phyloP scores from a whole-genome alignment of 2,888 invertebrate genomes.

The Mactromeris polynyma region DNA sequence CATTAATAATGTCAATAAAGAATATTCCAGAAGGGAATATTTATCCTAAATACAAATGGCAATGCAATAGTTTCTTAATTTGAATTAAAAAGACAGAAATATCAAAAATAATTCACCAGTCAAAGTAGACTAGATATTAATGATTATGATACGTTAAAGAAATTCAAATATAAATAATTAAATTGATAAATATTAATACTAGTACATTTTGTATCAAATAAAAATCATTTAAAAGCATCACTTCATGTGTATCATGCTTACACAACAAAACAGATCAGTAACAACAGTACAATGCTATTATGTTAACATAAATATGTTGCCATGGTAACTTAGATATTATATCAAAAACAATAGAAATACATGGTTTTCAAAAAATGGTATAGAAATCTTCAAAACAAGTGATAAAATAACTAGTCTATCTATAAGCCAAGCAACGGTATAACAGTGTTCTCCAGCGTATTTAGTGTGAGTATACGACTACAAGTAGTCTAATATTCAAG shows the following conservation, averaged over 20 bases:
- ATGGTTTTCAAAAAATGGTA: not conserved
- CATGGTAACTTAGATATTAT: not conserved
- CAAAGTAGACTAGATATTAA: not conserved
- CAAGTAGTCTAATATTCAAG: not conserved
- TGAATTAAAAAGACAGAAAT: not conserved
- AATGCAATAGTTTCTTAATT: not conserved
- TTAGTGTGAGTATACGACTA: not conserved
- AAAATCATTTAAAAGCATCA: not conserved
- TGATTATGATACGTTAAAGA: not conserved
- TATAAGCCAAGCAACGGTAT: not conserved
- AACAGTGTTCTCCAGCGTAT: not conserved
- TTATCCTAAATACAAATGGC: no score
- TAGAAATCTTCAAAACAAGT: not conserved
- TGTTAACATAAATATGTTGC: not conserved
- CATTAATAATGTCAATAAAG: no score
- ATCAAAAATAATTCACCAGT: not conserved
- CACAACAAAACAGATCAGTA: not conserved
- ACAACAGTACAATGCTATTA: not conserved
- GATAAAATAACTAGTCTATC: not conserved
- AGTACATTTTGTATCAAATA: no score
- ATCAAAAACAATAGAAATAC: not conserved
- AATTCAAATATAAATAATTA: not conserved
- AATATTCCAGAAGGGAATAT: no score
- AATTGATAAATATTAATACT: not conserved
- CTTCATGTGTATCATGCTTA: constrained; percentile 1